Evolutionary conservation across 2,797 vertebrate genomes (phyloP).

Genomic region (Acanthurus tractus): DNA sequence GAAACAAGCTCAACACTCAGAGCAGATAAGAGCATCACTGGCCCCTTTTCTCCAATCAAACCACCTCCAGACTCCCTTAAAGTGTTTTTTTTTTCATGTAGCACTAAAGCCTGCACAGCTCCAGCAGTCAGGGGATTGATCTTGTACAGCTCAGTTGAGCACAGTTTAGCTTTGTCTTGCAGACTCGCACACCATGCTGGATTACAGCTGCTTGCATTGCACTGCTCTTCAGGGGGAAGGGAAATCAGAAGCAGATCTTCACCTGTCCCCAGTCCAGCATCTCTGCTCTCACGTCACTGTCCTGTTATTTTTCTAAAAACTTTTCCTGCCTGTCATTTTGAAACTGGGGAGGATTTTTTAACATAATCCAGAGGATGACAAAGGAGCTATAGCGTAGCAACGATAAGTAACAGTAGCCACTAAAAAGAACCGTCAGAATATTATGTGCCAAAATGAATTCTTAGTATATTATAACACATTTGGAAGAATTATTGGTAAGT

Average conservation of each 20-base stretch:
- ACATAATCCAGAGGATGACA: slow-evolving; percentile 27
- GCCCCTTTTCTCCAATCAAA: slow-evolving; percentile 18
- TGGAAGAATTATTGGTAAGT: slow-evolving; percentile 8
- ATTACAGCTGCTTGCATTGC: slow-evolving; percentile 49
- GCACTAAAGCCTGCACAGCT: slow-evolving; percentile 34
- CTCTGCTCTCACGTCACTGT: slow-evolving; percentile 45
- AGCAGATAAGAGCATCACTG: slow-evolving; percentile 19
- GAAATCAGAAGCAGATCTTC: slow-evolving; percentile 50
- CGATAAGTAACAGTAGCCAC: too few relatives aligned
- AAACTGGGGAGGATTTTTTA: slow-evolving; percentile 8
- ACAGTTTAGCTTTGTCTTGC: slow-evolving; percentile 44
- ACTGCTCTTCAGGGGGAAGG: slow-evolving; percentile 20
- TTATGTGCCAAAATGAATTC: slow-evolving; percentile 36
- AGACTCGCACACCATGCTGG: slow-evolving; percentile 42
- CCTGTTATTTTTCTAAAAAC: slow-evolving; percentile 33
- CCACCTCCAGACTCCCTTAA: slow-evolving; percentile 6
- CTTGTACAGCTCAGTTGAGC: slow-evolving; percentile 55
- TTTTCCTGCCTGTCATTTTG: slow-evolving; percentile 23
- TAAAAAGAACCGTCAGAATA: slow-evolving; percentile 15
- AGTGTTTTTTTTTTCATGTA: slow-evolving; percentile 14
- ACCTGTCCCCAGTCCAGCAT: slow-evolving; percentile 52
- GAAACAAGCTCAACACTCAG: not conserved
- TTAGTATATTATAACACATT: slow-evolving; percentile 4
- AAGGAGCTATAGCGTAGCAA: not conserved
- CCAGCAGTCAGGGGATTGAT: slow-evolving; percentile 39